These are phyloP conservation scores for Stigmatopora argus DNA, from an alignment of 2,113 vertebrate genomes.

Conservation along the genomic window DNA sequence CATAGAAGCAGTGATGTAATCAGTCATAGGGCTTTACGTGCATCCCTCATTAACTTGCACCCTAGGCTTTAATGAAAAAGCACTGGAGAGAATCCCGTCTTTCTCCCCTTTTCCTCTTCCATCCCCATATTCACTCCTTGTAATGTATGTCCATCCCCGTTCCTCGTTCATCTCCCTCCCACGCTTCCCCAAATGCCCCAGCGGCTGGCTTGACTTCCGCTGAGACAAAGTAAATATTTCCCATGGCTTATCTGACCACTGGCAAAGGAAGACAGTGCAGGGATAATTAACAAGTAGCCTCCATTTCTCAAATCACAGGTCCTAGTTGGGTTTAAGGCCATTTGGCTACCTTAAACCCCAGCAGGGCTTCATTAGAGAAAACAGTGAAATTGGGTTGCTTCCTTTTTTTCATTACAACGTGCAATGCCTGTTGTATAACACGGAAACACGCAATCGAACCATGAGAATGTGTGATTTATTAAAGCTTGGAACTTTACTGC, in stretches of 20 bases:
- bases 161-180: conserved; percentile 45
- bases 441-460: not conserved
- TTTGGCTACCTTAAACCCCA: not conserved
- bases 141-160: conserved; percentile 40
- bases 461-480: not conserved
- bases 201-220: conserved; percentile 53
- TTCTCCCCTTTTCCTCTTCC: conserved; percentile 11
- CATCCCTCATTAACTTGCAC: conserved; percentile 64
- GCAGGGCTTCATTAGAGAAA: not conserved
- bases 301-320: conserved; percentile 21
- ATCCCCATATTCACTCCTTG: conserved; percentile 45
- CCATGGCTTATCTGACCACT: conserved; percentile 65
- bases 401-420: not conserved
- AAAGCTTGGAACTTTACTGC: not conserved
- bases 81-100: conserved; percentile 61
- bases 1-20: conserved; percentile 62
- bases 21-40: conserved; percentile 49
- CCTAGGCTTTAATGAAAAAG: conserved; percentile 64
- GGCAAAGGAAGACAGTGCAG: conserved; percentile 36
- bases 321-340: not conserved
- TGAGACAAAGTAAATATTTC: conserved; percentile 64
- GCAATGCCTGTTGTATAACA: not conserved
- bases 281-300: conserved; percentile 53
- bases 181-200: conserved; percentile 24
- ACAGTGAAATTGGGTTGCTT: not conserved